These are phyloP conservation scores for Celastrina argiolus DNA, from an alignment of 2,888 invertebrate species.

Conservation along the genomic window DNA sequence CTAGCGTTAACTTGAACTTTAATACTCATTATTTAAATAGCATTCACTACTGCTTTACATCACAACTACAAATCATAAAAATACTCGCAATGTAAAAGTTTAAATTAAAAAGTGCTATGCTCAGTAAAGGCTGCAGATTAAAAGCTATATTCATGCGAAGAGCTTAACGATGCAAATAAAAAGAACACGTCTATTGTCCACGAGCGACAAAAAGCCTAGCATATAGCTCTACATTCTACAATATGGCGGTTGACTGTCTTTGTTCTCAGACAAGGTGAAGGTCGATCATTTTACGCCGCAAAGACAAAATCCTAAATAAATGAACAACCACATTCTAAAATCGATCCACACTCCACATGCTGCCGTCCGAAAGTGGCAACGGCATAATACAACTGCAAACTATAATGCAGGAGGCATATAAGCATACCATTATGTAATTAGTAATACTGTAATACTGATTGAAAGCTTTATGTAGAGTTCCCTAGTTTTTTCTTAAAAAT, in stretches of 20 bases:
- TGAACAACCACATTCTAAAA: background rate
- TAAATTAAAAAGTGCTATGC: too few species aligned
- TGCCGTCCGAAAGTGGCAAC: background rate
- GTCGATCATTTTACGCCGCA: background rate
- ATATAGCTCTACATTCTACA: background rate
- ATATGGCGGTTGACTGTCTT: background rate
- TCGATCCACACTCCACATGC: background rate
- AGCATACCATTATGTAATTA: too few species aligned
- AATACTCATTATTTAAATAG: too few species aligned
- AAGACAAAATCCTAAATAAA: background rate
- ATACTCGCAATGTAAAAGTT: too few species aligned
- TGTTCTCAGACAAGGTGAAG: background rate
- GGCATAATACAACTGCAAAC: background rate
- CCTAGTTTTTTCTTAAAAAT: too few species aligned
- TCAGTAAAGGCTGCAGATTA: background rate
- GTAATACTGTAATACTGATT: too few species aligned
- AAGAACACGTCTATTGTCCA: background rate
- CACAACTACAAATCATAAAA: too few species aligned
- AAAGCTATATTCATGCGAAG: background rate
- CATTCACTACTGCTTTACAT: too few species aligned
- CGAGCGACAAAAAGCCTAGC: background rate
- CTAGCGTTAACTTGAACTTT: too few species aligned
- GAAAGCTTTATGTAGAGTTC: too few species aligned
- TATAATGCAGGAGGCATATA: too few species aligned
- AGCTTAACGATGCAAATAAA: constrained; percentile 5